phyloP scores from a whole-genome alignment of 2,113 vertebrate species.

The Proterorhinus semilunaris region DNA sequence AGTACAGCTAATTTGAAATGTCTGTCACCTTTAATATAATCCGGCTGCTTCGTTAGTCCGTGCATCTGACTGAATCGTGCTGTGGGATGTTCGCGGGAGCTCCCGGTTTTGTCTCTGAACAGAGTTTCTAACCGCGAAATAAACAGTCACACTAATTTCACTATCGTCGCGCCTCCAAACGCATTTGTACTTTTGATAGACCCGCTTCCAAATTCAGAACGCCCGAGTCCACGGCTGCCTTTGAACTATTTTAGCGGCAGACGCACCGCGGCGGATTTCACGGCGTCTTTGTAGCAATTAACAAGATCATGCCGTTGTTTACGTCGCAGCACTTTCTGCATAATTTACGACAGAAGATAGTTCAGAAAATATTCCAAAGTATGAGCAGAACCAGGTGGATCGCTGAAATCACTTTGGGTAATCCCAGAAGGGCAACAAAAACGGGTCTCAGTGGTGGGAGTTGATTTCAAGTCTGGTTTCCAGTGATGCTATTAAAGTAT shows the following conservation, averaged over 20 bases:
- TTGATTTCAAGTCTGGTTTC: too few species aligned
- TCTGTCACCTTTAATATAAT: constrained; percentile 13
- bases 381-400: background rate
- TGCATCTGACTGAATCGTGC: constrained; percentile 20
- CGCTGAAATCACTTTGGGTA: too few species aligned
- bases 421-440: too few species aligned
- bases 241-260: constrained; percentile 16
- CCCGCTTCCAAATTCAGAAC: constrained; percentile 19
- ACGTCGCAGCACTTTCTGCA: background rate
- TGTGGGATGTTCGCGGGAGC: background rate
- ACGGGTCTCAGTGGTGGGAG: too few species aligned
- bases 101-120: background rate
- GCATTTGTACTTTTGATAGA: constrained; percentile 17
- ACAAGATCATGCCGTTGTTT: background rate
- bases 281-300: background rate
- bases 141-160: constrained; percentile 3
- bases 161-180: constrained; percentile 6
- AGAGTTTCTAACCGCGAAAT: constrained; percentile 5
- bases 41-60: constrained; percentile 1
- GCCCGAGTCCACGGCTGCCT: constrained; percentile 25
- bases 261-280: background rate
- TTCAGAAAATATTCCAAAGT: background rate
- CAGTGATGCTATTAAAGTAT: too few species aligned
- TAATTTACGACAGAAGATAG: background rate
- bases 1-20: constrained; percentile 13